A percentile compares a stretch with the other conserved stretches of the same genome.
These are phyloP conservation scores for Dolichomitus sp. DNA, from an alignment of 2,888 invertebrate genomes.

Conservation along the genomic window DNA sequence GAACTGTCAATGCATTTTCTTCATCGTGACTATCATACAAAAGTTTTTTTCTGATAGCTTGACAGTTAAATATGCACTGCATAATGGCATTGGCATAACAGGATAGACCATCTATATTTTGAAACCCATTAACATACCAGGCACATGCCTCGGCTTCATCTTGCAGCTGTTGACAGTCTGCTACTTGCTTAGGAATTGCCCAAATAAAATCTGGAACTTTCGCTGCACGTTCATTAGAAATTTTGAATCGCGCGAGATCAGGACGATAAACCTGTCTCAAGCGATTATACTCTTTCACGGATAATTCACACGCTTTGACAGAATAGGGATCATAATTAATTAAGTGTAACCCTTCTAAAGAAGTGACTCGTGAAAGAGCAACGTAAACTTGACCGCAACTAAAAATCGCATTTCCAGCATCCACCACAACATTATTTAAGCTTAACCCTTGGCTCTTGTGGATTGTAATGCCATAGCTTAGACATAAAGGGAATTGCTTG, in stretches of 20 bases:
- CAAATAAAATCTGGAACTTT: slow-evolving; percentile 42
- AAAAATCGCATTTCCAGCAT: slow-evolving; percentile 67
- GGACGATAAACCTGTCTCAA: slow-evolving; percentile 62
- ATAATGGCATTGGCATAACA: slow-evolving; percentile 41
- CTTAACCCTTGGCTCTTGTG: slow-evolving; percentile 71
- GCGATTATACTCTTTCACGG: slow-evolving; percentile 70
- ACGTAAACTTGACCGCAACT: slow-evolving; percentile 70
- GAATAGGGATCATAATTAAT: slow-evolving; percentile 69
- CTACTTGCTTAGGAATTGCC: slow-evolving; percentile 18
- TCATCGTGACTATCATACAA: not conserved
- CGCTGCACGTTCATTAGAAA: not conserved
- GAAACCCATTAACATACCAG: slow-evolving; percentile 35
- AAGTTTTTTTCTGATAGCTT: slow-evolving; percentile 2
- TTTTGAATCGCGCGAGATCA: slow-evolving; percentile 40
- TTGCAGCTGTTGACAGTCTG: slow-evolving; percentile 20
- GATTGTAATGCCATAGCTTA: slow-evolving; percentile 71
- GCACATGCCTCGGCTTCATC: not conserved
- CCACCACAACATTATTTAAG: slow-evolving; percentile 61
- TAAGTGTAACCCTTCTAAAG: slow-evolving; percentile 66
- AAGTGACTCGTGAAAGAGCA: slow-evolving; percentile 69
- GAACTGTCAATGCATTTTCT: not conserved
- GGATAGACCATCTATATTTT: slow-evolving; percentile 48
- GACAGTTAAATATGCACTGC: slow-evolving; percentile 47
- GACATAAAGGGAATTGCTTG: slow-evolving; percentile 68
- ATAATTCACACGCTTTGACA: slow-evolving; percentile 58